phyloP scores from a whole-genome alignment of 2,113 vertebrate species.

The Bagarius yarrelli region DNA sequence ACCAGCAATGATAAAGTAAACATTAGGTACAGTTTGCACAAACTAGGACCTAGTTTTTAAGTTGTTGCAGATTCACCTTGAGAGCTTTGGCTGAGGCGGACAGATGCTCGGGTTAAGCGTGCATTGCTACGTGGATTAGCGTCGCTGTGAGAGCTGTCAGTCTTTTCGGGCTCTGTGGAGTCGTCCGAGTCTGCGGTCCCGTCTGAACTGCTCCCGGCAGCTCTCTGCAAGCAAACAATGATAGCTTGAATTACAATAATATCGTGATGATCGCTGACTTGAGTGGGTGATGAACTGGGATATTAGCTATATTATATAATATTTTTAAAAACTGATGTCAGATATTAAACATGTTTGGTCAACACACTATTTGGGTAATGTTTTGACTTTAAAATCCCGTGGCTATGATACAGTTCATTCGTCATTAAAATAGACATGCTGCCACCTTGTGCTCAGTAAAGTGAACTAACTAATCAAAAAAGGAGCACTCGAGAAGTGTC shows the following conservation, averaged over 20 bases:
- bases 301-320: neutral
- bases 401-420: neutral
- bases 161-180: slow-evolving; percentile 93
- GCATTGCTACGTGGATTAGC: slow-evolving; percentile 83
- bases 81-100: slow-evolving; percentile 93
- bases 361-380: neutral
- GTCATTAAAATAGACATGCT: neutral
- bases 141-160: slow-evolving; percentile 95
- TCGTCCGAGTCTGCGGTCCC: slow-evolving; percentile 97
- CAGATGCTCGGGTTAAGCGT: slow-evolving; percentile 91
- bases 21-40: neutral
- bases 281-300: neutral
- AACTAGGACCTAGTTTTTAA: no score
- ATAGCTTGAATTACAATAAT: no score
- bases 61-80: slow-evolving; percentile 75
- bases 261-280: neutral
- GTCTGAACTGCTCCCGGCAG: slow-evolving; percentile 93
- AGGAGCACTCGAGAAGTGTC: no score
- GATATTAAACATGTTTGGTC: neutral
- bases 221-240: slow-evolving; percentile 73
- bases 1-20: neutral
- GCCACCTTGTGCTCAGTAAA: neutral
- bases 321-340: neutral
- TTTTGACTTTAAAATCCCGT: neutral
- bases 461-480: neutral